Conservation (phyloP, 2,113 vertebrate genomes). For the Seriola quinqueradiata region DNA sequence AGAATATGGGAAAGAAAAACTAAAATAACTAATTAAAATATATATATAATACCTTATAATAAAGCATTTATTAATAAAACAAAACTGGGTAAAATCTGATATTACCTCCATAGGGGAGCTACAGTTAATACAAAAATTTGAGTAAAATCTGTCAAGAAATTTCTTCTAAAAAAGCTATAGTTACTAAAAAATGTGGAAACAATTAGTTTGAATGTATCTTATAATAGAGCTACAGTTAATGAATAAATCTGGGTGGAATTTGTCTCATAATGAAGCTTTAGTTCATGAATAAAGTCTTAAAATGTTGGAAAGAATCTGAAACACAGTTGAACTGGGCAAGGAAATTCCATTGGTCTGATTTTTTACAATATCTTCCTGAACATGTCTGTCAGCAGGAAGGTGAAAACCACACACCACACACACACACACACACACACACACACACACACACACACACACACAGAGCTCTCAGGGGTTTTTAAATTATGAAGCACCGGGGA, state of each 20-base stretch:
- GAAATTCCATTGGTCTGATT: conserved; percentile 36
- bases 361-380: conserved; percentile 20
- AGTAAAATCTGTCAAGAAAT: background rate
- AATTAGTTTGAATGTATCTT: background rate
- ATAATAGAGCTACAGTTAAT: background rate
- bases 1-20: too few species aligned
- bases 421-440: background rate
- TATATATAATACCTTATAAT: background rate
- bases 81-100: too few species aligned
- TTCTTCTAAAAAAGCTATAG: too few species aligned
- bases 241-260: too few species aligned
- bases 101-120: too few species aligned
- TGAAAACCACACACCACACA: conserved; percentile 31
- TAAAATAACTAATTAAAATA: too few species aligned
- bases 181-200: too few species aligned
- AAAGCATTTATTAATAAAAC: too few species aligned
- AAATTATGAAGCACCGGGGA: conserved; percentile 42
- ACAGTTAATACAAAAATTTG: too few species aligned
- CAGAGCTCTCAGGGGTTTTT: conserved; percentile 27
- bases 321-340: background rate
- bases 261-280: too few species aligned
- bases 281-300: background rate
- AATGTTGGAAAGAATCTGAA: conserved; percentile 9
- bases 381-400: conserved; percentile 88
- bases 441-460: background rate